Evolutionary conservation across 2,113 vertebrate genomes (phyloP).

Genomic region (Petromus typicus): DNA sequence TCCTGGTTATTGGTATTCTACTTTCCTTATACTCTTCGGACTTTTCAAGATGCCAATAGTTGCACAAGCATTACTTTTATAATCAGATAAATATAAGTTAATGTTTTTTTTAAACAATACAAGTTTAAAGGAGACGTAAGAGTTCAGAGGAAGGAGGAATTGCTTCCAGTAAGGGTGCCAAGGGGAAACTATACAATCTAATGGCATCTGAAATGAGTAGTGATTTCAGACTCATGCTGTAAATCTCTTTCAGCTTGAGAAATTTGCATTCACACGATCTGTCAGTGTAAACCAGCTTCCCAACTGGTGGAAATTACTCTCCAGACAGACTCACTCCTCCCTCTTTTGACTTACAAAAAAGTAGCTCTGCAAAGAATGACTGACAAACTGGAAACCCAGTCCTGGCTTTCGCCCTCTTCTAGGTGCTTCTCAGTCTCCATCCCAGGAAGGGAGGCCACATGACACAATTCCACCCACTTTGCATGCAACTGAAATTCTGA

Average conservation of each 20-base stretch:
- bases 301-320: background rate
- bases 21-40: background rate
- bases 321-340: background rate
- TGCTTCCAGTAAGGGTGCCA: background rate
- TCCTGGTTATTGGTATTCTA: background rate
- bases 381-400: background rate
- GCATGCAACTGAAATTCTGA: background rate
- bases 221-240: background rate
- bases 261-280: background rate
- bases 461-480: background rate
- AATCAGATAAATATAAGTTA: background rate
- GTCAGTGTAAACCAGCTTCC: background rate
- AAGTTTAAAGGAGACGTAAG: background rate
- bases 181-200: background rate
- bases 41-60: conserved; percentile 1
- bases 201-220: background rate
- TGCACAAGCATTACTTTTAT: background rate
- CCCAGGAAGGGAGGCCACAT: background rate
- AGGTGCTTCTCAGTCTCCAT: background rate
- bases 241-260: background rate
- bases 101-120: background rate
- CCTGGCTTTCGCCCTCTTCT: background rate
- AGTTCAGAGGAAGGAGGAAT: background rate
- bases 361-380: background rate
- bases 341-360: background rate